phyloP scores from a whole-genome alignment of 2,888 invertebrate species.

The Eilema depressum region DNA sequence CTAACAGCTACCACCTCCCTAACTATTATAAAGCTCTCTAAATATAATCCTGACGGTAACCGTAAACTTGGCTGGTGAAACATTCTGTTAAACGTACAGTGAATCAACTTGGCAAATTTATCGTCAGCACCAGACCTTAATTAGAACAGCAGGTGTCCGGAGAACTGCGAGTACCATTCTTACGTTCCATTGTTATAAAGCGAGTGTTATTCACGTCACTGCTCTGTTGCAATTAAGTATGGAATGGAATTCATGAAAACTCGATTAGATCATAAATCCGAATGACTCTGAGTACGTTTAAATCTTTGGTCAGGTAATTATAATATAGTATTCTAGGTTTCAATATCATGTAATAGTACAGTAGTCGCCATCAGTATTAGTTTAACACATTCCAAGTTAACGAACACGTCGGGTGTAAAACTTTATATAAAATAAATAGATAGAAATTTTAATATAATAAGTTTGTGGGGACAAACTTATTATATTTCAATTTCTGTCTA shows the following conservation, averaged over 20 bases:
- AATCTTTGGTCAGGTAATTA: background rate
- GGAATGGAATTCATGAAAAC: slow-evolving; percentile 16
- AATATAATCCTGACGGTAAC: slow-evolving; percentile 43
- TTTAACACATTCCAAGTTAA: too few species aligned
- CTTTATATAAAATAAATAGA: too few species aligned
- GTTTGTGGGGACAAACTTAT: too few species aligned
- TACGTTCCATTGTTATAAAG: slow-evolving; percentile 33
- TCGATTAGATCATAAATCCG: slow-evolving; percentile 13
- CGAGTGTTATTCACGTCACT: slow-evolving; percentile 14
- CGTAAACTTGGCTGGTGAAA: slow-evolving; percentile 45
- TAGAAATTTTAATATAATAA: background rate
- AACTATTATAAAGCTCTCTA: slow-evolving; percentile 34
- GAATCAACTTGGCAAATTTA: slow-evolving; percentile 50
- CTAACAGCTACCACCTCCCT: background rate
- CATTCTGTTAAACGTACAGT: slow-evolving; percentile 32
- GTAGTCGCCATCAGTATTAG: too few species aligned
- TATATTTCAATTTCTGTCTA: too few species aligned
- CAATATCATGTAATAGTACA: background rate
- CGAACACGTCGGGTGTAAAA: too few species aligned
- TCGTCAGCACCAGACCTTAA: slow-evolving; percentile 48
- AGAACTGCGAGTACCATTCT: slow-evolving; percentile 33
- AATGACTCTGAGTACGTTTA: background rate
- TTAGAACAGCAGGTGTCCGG: slow-evolving; percentile 59
- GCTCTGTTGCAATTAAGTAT: slow-evolving; percentile 22
- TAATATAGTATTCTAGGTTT: background rate